A percentile compares a stretch with the other conserved stretches of the same genome.
Conservation (phyloP, 1,140 invertebrate genomes). For the Sarcophaga bullata region DNA sequence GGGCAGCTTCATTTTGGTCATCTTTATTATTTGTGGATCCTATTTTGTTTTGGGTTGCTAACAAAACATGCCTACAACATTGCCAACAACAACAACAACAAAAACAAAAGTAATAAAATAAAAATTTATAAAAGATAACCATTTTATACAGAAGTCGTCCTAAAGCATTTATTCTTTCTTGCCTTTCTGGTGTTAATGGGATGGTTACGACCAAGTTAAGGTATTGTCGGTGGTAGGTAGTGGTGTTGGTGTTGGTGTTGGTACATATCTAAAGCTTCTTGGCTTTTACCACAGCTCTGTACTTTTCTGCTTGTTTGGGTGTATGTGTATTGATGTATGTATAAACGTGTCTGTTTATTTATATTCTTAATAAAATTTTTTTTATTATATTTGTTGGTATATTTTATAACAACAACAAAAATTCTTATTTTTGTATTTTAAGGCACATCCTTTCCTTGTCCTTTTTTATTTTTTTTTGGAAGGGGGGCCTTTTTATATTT, state of each 20-base stretch:
- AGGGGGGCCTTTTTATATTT: too few species aligned
- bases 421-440: background rate
- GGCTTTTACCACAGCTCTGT: background rate
- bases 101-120: background rate
- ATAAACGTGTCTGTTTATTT: too few species aligned
- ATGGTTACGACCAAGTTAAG: too few species aligned
- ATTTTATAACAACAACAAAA: conserved; percentile 1
- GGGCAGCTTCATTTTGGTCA: conserved; percentile 65
- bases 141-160: background rate
- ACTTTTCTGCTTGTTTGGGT: background rate
- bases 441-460: background rate
- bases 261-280: conserved; percentile 10
- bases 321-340: background rate
- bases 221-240: background rate
- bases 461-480: background rate
- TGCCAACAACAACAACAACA: conserved; percentile 10
- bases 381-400: background rate
- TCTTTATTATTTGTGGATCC: conserved; percentile 64
- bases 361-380: background rate
- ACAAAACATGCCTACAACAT: conserved; percentile 7
- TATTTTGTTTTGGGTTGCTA: conserved; percentile 23
- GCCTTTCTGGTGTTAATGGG: background rate
- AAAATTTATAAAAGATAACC: conserved; percentile 21
- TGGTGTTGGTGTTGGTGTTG: background rate
- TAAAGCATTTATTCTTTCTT: conserved; percentile 7